phyloP scores from a whole-genome alignment of 2,797 vertebrate species.

The Pipistrellus pygmaeus region DNA sequence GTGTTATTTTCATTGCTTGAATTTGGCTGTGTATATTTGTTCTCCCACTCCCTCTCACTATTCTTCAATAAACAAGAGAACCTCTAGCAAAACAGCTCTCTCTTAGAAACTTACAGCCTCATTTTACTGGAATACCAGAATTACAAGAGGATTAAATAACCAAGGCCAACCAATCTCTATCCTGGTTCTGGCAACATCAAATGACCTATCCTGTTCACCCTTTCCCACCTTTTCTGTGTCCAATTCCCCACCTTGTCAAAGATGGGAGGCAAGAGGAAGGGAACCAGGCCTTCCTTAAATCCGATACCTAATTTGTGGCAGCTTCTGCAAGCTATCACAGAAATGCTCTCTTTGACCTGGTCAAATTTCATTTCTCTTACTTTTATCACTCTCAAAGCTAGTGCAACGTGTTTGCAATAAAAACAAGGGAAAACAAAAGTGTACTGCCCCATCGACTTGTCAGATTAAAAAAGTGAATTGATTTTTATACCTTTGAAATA shows the following conservation, averaged over 20 bases:
- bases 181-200: conserved; percentile 58
- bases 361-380: conserved; percentile 78
- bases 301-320: conserved; percentile 67
- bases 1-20: conserved; percentile 77
- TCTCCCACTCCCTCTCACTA: conserved; percentile 60
- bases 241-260: conserved; percentile 55
- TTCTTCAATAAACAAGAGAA: conserved; percentile 82
- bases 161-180: conserved; percentile 68
- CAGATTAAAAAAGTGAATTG: conserved; percentile 63
- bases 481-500: conserved; percentile 75
- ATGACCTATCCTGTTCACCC: conserved; percentile 46
- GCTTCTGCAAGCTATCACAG: conserved; percentile 67
- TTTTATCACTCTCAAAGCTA: conserved; percentile 74
- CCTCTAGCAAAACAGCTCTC: conserved; percentile 71
- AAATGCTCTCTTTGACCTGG: conserved; percentile 75
- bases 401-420: conserved; percentile 59
- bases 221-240: conserved; percentile 39
- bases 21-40: conserved; percentile 74
- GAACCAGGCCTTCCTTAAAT: conserved; percentile 63
- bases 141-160: conserved; percentile 44
- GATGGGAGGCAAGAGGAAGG: conserved; percentile 32
- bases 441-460: not conserved
- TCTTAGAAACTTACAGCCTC: conserved; percentile 68
- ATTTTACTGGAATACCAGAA: conserved; percentile 69
- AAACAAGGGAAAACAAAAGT: conserved; percentile 58